Percentiles rank a stretch among this genome's conserved stretches.
Evolutionary conservation across 2,113 vertebrate species (phyloP).

Genomic region (Brachyistius frenatus): DNA sequence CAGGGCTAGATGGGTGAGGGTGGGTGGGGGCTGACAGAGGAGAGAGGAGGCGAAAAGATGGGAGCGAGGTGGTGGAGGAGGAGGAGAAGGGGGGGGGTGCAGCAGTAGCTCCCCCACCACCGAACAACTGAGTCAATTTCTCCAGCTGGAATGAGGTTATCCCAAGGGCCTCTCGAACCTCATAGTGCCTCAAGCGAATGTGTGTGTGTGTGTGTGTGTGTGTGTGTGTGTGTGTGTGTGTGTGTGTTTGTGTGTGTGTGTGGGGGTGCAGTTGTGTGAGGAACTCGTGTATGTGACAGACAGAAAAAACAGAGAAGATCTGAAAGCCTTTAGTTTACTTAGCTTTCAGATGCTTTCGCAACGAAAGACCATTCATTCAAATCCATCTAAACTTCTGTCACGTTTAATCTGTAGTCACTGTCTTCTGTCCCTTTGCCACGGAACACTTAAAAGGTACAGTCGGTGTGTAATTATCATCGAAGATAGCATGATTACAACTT

Average conservation of each 20-base stretch:
- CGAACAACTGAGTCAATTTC: conserved; percentile 67
- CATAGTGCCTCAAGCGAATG: conserved; percentile 50
- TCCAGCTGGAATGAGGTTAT: conserved; percentile 74
- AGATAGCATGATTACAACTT: conserved; percentile 25
- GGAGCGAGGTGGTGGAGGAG: background rate
- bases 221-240: background rate
- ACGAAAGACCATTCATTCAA: background rate
- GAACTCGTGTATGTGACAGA: background rate
- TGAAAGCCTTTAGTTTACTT: conserved; percentile 31
- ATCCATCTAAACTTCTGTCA: conserved; percentile 47
- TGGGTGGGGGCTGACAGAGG: background rate
- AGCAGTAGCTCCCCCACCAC: conserved; percentile 33
- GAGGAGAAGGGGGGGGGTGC: background rate
- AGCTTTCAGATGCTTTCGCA: conserved; percentile 2
- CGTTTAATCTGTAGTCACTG: conserved; percentile 28
- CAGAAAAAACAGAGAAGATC: conserved; percentile 14
- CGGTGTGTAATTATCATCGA: conserved; percentile 43
- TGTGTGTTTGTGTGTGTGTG: too few relatives aligned
- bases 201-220: conserved; percentile 18
- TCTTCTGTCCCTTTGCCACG: background rate
- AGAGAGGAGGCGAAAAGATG: background rate
- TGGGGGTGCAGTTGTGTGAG: too few relatives aligned
- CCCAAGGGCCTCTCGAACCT: conserved; percentile 56
- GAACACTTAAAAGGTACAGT: conserved; percentile 41
- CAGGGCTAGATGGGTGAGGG: background rate